Percentiles rank a stretch among this genome's conserved stretches.
These are phyloP conservation scores for Caenorhabditis sulstoni DNA, from an alignment of 2,888 invertebrate species.

Conservation along the genomic window DNA sequence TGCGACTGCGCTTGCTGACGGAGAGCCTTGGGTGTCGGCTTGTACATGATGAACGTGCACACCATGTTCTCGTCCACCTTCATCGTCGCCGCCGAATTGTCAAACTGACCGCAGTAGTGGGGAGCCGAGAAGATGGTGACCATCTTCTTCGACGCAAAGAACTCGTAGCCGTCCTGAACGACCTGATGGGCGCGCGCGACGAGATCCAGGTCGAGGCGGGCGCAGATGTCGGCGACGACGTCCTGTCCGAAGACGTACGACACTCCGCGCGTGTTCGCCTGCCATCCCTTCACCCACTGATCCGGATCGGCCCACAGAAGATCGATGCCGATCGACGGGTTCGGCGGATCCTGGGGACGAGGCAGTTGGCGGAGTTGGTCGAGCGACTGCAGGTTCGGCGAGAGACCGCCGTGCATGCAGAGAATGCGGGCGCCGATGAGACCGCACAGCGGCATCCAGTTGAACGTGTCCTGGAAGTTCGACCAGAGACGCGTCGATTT, in stretches of 20 bases:
- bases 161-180: conserved; percentile 64
- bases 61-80: conserved; percentile 44
- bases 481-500: conserved; percentile 44
- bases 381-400: conserved; percentile 54
- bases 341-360: conserved; percentile 60
- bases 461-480: conserved; percentile 63
- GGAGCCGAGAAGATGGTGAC: conserved; percentile 67
- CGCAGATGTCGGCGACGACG: conserved; percentile 61
- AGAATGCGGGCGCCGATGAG: conserved; percentile 64
- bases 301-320: conserved; percentile 70
- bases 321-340: conserved; percentile 57
- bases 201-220: conserved; percentile 63
- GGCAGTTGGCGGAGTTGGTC: conserved; percentile 64
- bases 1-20: too few relatives aligned
- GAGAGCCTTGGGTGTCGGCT: conserved; percentile 9
- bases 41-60: conserved; percentile 13
- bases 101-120: conserved; percentile 67
- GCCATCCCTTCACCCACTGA: conserved; percentile 58
- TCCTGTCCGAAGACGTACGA: conserved; percentile 66
- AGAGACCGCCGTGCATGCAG: conserved; percentile 69
- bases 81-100: conserved; percentile 71
- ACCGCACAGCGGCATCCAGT: conserved; percentile 65
- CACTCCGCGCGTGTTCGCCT: conserved; percentile 61
- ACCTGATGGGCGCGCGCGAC: conserved; percentile 64
- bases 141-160: conserved; percentile 53